phyloP scores from a whole-genome alignment of 1,140 invertebrate species.

The Tetragonula clypearis region DNA sequence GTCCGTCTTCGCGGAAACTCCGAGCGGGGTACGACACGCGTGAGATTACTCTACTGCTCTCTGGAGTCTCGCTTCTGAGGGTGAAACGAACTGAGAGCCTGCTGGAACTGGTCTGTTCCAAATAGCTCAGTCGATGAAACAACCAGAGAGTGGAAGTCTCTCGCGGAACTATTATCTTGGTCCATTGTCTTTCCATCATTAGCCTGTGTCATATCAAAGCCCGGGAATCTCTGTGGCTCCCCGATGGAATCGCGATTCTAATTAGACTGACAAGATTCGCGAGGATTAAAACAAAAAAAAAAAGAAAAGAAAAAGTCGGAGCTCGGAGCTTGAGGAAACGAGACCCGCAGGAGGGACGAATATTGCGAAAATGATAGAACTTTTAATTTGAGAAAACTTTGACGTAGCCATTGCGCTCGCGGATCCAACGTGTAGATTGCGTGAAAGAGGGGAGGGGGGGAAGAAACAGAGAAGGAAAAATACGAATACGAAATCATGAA shows the following conservation, averaged over 20 bases:
- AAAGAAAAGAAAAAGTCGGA: too few species aligned
- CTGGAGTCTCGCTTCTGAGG: neutral
- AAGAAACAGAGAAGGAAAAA: too few species aligned
- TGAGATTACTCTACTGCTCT: constrained; percentile 3
- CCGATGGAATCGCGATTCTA: neutral
- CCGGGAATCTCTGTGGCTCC: neutral
- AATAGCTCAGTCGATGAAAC: neutral
- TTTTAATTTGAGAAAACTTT: neutral
- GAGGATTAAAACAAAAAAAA: neutral
- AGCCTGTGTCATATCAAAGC: neutral
- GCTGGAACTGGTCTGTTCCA: neutral
- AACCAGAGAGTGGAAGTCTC: neutral
- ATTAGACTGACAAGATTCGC: neutral
- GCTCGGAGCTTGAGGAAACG: neutral
- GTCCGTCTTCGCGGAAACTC: constrained; percentile 12
- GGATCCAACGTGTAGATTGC: neutral
- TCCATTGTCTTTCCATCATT: too few species aligned
- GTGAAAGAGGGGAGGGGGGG: too few species aligned
- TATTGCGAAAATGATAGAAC: neutral
- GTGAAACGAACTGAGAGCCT: neutral
- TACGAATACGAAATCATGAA: too few species aligned
- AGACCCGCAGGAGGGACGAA: neutral
- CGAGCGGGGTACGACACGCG: neutral
- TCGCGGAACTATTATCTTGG: neutral
- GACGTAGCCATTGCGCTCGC: neutral